Base-by-base conservation (phyloP, 1,140 invertebrate species). In the Drosophila miranda region DNA sequence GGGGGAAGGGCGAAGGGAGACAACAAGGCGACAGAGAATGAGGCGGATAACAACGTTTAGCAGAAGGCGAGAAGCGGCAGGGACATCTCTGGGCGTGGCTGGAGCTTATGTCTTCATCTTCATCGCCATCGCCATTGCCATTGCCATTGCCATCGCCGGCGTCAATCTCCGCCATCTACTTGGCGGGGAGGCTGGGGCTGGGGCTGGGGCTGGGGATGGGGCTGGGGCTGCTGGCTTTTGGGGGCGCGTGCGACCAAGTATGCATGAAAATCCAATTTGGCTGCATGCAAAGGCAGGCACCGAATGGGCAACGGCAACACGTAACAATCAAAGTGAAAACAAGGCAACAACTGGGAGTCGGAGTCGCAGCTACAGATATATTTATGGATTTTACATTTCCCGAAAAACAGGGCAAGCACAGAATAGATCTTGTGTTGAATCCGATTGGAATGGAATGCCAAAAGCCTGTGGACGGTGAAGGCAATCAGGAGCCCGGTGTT, bases 251-350 rank as follows among this genome's bases (percentile, higher is more conserved):
- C 81, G 81, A 77, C 81, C 81, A 86, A 86, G 82, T 86, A 87
- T 86, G 81, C 81, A 86, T 86, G 77, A 86, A 86, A 86, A 86
- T 86, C 81, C 81, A 87, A 86, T 86, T 86, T 86, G 68, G 64
- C 81, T 86, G 68, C 72, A 76, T 78, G 70, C 61, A 48, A 54
- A 23, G 54, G 13, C 19, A 49, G 38, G 8, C 26, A 13, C 38
- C 7, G 19, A 51, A 11, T 43, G 49, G 19, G 56, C 50, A 52
- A 38, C 43, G 75, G 67, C 76, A 80, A 84, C 81, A 84, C 81
- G 82, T 81, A 87, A 75, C 81, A 86, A 86, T 86, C 81, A 87
- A 84, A 75, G 81, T 71, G 81, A 86, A 78, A 86, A 87, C 81
- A 80, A 70, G 74, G 46, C 67, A 38, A 66, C 61, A 50, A 54